Evolutionary conservation across 2,113 vertebrate genomes (phyloP), one percentile per base, ranked within the genome.

Genomic region (Gallinago jamesoni): DNA sequence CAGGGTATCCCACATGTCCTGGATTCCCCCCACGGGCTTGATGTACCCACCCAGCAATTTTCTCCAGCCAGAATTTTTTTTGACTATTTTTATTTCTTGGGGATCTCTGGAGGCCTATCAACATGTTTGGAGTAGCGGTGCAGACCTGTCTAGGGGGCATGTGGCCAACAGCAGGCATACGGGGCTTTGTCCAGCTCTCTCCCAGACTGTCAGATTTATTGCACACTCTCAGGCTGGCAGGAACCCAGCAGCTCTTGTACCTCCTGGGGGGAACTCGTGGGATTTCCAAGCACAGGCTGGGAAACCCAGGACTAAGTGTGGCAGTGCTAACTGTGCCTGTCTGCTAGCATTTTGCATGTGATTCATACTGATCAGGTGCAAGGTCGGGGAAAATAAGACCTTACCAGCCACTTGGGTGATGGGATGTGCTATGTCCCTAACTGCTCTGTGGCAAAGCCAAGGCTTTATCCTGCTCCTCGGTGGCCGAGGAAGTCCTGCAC

Each of bases 181-280:
- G 86, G 35, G 39, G 27, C n/a, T 68, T 50, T 47, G 52, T 56
- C 62, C 69, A 91, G 69, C 57, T 78, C 60, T 81, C 31, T 76
- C 39, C 25, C 50, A 84, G 56, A 25, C 76, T 78, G 56, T 84
- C 64, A 93, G 41, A 80, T 86, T 84, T 84, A 89, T 37, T 59
- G 48, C 62, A 43, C 0, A 2, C 12, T 5, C 39, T 84, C 28
- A 28, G 53, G 39, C 62, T 92, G 90, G 48, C 4, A 0, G 19
- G 14, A 15, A 43, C 63, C 55, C 78, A 83, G 39, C 59, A 88
- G 48, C 30, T 57, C 9, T 59, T 62, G 45, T 31, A 88, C 63
- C 59, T 74, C 14, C 1, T 25, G 9, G 59, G 41, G 41, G 17
- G 31, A 64, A 27, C 17, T 43, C 41, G 15, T 43, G 85, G 66